These are phyloP conservation scores for Laticauda colubrina DNA, from an alignment of 2,113 vertebrate species.

Conservation along the genomic window DNA sequence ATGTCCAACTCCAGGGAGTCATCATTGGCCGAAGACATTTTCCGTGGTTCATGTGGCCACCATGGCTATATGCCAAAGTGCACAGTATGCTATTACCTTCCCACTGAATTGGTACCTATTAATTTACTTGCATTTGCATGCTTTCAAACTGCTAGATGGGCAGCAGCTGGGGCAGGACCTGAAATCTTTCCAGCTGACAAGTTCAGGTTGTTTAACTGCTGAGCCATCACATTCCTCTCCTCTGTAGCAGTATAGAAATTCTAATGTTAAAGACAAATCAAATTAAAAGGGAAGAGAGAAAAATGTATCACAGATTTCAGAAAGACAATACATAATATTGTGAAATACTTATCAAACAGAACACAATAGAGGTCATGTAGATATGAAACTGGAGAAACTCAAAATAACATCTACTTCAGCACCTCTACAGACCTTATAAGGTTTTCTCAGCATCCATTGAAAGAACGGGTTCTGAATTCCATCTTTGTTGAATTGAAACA, in stretches of 20 bases:
- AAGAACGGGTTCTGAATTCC: not conserved
- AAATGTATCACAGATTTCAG: not conserved
- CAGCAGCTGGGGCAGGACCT: not conserved
- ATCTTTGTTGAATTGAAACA: not conserved
- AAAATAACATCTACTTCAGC: not conserved
- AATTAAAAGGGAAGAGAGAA: not conserved
- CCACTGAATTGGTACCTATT: not conserved
- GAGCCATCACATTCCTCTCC: not conserved
- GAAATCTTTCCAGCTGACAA: not conserved
- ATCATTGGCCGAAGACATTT: not conserved
- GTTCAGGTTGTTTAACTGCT: not conserved
- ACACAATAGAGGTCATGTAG: not conserved
- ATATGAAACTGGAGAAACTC: not conserved
- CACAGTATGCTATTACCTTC: not conserved
- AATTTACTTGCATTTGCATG: not conserved
- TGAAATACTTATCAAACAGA: not conserved
- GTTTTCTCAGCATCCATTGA: not conserved
- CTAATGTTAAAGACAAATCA: not conserved
- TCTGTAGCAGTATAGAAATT: not conserved
- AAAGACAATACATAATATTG: not conserved
- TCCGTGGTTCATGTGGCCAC: not conserved
- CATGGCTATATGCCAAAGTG: not conserved
- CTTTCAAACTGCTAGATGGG: not conserved
- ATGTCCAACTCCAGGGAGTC: not conserved
- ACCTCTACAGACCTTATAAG: not conserved